These are phyloP conservation scores for Euleptes europaea DNA, from an alignment of 2,113 vertebrate genomes.

Conservation along the genomic window DNA sequence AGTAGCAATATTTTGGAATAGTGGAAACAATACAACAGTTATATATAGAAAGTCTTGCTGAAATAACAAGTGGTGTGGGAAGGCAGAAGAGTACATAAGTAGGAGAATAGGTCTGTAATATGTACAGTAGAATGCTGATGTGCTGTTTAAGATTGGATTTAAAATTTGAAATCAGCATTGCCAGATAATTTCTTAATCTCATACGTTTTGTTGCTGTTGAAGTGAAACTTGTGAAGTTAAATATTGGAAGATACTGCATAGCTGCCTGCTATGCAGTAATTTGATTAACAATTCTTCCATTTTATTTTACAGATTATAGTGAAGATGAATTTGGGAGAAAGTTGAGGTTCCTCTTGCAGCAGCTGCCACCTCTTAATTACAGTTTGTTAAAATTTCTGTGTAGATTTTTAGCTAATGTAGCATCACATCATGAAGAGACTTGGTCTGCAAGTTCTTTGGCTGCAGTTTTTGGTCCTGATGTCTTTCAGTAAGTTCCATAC, in stretches of 20 bases:
- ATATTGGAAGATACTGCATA: conserved; percentile 8
- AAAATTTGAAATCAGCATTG: not conserved
- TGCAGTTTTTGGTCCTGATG: conserved; percentile 95
- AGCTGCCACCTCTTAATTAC: conserved; percentile 96
- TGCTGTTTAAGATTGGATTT: not conserved
- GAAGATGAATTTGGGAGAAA: conserved; percentile 95
- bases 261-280: conserved; percentile 26
- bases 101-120: not conserved
- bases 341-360: conserved; percentile 94
- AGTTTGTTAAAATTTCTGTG: conserved; percentile 95
- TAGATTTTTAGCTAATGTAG: conserved; percentile 93
- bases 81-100: not conserved
- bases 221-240: conserved; percentile 20
- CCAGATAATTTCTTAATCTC: not conserved
- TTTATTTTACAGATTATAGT: conserved; percentile 86
- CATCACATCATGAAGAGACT: conserved; percentile 92
- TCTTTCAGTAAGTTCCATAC: conserved; percentile 90
- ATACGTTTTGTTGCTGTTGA: not conserved
- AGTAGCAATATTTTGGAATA: not conserved
- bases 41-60: not conserved
- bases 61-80: not conserved
- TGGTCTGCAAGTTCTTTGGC: conserved; percentile 92
- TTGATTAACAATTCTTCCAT: conserved; percentile 54
- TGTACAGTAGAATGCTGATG: not conserved
- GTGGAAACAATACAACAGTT: not conserved